These are phyloP conservation scores for Sapayoa aenigma DNA, from an alignment of 2,113 vertebrate genomes.

Conservation along the genomic window DNA sequence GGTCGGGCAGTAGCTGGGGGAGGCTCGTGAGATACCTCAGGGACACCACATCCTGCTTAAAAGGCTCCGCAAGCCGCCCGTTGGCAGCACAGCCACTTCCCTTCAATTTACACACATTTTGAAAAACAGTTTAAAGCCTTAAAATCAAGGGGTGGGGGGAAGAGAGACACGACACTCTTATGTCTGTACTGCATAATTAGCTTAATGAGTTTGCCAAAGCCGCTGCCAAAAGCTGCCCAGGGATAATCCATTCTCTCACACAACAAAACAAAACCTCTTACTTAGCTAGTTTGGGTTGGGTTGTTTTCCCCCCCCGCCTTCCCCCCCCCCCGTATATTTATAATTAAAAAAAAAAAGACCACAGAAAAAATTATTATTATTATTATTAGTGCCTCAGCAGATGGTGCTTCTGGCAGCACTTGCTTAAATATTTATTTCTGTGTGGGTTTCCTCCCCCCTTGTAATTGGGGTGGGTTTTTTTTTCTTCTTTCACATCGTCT, in stretches of 20 bases:
- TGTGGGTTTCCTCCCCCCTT: constrained; percentile 77
- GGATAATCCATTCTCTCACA: constrained; percentile 78
- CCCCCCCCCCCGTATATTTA: not conserved
- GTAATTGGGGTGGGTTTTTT: constrained; percentile 81
- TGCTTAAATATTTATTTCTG: constrained; percentile 90
- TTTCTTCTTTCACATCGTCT: constrained; percentile 75
- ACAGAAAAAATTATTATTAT: constrained; percentile 60
- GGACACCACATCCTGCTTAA: constrained; percentile 54
- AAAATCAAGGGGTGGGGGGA: constrained; percentile 51
- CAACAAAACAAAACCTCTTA: constrained; percentile 78
- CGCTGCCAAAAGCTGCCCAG: constrained; percentile 83
- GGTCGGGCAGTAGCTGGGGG: constrained; percentile 17
- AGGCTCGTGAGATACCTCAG: not conserved
- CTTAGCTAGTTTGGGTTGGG: constrained; percentile 71
- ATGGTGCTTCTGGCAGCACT: constrained; percentile 90
- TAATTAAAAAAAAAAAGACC: constrained; percentile 52
- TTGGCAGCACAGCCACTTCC: constrained; percentile 49
- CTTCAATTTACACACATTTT: constrained; percentile 53
- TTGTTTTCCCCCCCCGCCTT: not conserved
- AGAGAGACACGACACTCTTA: constrained; percentile 62
- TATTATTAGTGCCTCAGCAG: constrained; percentile 79
- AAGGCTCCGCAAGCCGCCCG: not conserved
- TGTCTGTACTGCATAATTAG: constrained; percentile 82
- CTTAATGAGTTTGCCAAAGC: constrained; percentile 80
- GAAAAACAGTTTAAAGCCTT: constrained; percentile 66